A percentile compares a stretch with the other conserved stretches of the same genome.
Evolutionary conservation across 1,140 invertebrate species (phyloP).

Genomic region (Macrobrachium nipponense): DNA sequence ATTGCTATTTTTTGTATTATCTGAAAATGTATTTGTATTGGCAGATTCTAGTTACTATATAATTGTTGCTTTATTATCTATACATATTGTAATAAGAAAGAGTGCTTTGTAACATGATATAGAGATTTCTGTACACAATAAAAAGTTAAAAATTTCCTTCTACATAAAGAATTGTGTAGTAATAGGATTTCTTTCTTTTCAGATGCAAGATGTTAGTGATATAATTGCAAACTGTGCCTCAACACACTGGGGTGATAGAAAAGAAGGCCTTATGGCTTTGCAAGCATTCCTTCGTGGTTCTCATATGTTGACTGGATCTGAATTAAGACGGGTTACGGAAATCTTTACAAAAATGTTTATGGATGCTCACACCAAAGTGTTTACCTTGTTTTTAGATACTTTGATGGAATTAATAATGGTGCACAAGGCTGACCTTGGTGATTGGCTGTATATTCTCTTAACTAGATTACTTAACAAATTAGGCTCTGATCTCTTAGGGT

Average conservation of each 20-base stretch:
- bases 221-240: conserved; percentile 89
- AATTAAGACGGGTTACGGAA: conserved; percentile 86
- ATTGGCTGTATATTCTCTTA: conserved; percentile 90
- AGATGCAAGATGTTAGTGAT: conserved; percentile 83
- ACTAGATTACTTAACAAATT: conserved; percentile 86
- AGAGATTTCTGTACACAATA: too few species aligned
- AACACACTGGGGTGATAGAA: conserved; percentile 90
- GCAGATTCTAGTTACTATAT: too few species aligned
- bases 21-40: too few species aligned
- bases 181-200: conserved; percentile 21
- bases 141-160: too few species aligned
- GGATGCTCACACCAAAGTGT: conserved; percentile 96
- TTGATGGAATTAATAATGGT: conserved; percentile 87
- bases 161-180: too few species aligned
- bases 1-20: too few species aligned
- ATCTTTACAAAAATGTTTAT: conserved; percentile 96
- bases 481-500: conserved; percentile 89
- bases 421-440: conserved; percentile 87
- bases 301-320: conserved; percentile 76
- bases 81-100: too few species aligned
- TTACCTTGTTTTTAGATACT: conserved; percentile 92
- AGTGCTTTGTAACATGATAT: too few species aligned
- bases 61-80: too few species aligned
- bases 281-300: conserved; percentile 81
- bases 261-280: conserved; percentile 89